Percentiles rank a stretch among this genome's conserved stretches.
These are phyloP conservation scores for Agrilus mali DNA, from an alignment of 2,888 invertebrate genomes.

Conservation along the genomic window DNA sequence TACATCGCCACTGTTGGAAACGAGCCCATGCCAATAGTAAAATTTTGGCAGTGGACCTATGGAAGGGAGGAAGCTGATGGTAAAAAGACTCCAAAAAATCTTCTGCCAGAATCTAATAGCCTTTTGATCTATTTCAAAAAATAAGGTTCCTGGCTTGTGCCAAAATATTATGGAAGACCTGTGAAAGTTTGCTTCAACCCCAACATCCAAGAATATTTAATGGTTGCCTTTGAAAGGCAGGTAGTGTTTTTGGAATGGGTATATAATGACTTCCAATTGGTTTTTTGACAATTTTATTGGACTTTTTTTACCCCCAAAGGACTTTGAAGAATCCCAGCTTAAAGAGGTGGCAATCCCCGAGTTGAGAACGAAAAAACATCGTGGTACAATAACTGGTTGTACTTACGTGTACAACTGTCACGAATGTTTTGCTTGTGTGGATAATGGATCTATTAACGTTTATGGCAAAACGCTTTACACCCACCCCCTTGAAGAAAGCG, in stretches of 20 bases:
- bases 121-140: slow-evolving; percentile 10
- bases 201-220: slow-evolving; percentile 30
- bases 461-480: slow-evolving; percentile 40
- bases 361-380: slow-evolving; percentile 30
- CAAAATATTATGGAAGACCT: slow-evolving; percentile 17
- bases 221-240: slow-evolving; percentile 30
- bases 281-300: not conserved
- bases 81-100: slow-evolving; percentile 20
- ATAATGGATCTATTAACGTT: slow-evolving; percentile 37
- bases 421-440: slow-evolving; percentile 39
- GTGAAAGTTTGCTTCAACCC: slow-evolving; percentile 29
- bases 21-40: slow-evolving; percentile 33
- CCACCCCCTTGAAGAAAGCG: slow-evolving; percentile 22
- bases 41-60: slow-evolving; percentile 52
- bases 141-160: slow-evolving; percentile 3
- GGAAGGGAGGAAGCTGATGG: slow-evolving; percentile 42
- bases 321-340: slow-evolving; percentile 11
- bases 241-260: slow-evolving; percentile 33
- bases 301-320: slow-evolving; percentile 10
- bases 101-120: not conserved
- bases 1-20: slow-evolving; percentile 44
- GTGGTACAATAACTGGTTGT: slow-evolving; percentile 38
- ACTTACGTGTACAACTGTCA: slow-evolving; percentile 38
- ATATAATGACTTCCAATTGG: slow-evolving; percentile 6
- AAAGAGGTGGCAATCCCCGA: slow-evolving; percentile 22